phyloP scores from a whole-genome alignment of 2,797 vertebrate genomes.

The Ibycter americanus region DNA sequence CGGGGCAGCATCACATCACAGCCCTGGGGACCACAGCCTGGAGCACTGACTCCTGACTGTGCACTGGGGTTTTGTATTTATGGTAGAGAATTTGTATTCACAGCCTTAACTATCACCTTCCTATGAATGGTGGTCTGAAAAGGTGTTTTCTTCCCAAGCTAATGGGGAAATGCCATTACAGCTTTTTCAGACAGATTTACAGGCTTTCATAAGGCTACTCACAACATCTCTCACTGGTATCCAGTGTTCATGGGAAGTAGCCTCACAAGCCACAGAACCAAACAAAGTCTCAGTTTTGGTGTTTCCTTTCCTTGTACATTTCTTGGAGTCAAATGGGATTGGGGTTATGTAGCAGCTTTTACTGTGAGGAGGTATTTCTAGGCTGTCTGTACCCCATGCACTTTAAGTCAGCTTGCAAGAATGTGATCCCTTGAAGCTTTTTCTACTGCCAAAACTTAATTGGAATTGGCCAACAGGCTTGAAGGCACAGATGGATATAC shows the following conservation, averaged over 20 bases:
- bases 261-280: neutral
- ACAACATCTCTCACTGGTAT: neutral
- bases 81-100: rapidly evolving
- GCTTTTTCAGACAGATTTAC: neutral
- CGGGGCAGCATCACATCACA: rapidly evolving
- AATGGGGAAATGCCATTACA: neutral
- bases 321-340: neutral
- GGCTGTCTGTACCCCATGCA: neutral
- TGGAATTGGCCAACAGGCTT: neutral
- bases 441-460: neutral
- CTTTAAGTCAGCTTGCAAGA: neutral
- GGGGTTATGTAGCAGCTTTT: neutral
- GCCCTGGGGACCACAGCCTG: neutral
- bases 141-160: neutral
- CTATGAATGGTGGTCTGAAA: neutral
- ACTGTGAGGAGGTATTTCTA: neutral
- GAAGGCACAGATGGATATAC: neutral
- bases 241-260: neutral
- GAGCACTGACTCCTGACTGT: rapidly evolving
- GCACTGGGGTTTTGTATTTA: rapidly evolving
- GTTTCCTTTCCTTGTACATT: neutral
- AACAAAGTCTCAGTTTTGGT: neutral
- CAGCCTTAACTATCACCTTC: neutral
- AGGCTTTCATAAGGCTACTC: neutral
- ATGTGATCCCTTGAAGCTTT: neutral